Percentiles rank a stretch among this genome's conserved stretches.
Conservation (phyloP, 1,140 invertebrate genomes). For the Stegodyphus dumicola region DNA sequence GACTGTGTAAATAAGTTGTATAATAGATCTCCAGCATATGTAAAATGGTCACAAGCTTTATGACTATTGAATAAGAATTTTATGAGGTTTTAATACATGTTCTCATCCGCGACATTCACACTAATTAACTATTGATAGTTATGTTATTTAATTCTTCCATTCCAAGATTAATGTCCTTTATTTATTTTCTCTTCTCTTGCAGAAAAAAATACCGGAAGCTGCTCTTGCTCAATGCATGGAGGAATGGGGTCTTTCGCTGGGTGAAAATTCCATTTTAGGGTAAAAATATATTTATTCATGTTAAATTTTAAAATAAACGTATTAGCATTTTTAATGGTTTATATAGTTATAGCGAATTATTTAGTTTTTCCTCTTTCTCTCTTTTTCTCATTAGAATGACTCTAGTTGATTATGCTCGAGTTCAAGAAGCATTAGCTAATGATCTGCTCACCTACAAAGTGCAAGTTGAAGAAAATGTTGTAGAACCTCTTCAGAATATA, state of each 20-base stretch:
- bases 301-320: no score
- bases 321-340: no score
- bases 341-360: background rate
- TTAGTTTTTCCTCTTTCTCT: constrained; percentile 9
- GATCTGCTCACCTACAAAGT: constrained; percentile 86
- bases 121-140: no score
- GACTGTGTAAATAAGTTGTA: no score
- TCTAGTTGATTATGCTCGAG: constrained; percentile 78
- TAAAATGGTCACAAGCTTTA: no score
- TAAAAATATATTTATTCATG: constrained; percentile 35
- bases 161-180: background rate
- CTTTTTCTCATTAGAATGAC: constrained; percentile 64
- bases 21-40: no score
- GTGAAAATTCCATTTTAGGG: constrained; percentile 65
- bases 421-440: constrained; percentile 83
- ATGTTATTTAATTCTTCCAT: no score
- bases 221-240: constrained; percentile 70
- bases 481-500: constrained; percentile 83
- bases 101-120: background rate
- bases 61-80: no score
- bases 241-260: constrained; percentile 64
- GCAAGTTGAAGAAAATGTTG: constrained; percentile 84
- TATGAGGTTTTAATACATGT: no score
- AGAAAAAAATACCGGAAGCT: constrained; percentile 77
- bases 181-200: constrained; percentile 3